Base-by-base conservation (phyloP, 2,113 vertebrate genomes). In the Bubalus kerabau region DNA sequence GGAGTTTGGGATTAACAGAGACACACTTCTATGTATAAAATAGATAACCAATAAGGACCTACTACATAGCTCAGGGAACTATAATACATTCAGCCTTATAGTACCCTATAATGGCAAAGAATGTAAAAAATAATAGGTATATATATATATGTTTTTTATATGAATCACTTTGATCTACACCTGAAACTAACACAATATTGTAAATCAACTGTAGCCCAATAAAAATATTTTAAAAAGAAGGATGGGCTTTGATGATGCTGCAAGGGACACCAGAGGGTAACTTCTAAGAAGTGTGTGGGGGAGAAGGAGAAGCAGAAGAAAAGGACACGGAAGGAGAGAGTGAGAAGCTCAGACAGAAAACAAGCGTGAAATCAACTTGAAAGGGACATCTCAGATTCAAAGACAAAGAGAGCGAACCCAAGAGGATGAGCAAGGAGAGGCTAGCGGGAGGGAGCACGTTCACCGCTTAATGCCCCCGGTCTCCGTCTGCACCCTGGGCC, bases 381-480 rank as follows among this genome's bases (percentile, higher is more conserved):
- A 26, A 36, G 6, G 32, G 28, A 30, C 14, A 24, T 5, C 56
- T 57, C 62, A 16, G 43, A 16, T 16, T n/a, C 12, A 30, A 3
- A 62, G 52, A 24, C 43, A 48, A 81, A 54, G 6, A 46, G 3
- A 7, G 19, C 0, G n/a, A 12, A 56, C 9, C 30, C 48, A 17
- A 11, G n/a, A 26, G 36, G 26, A 19, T 30, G 2, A 81, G 46
- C 26, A 32, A 5, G 1, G 6, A 0, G 26, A 28, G 15, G 67
- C 48, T 11, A 48, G 30, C 0, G 2, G 11, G 5, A 5, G 24
- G n/a, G 52, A 3, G 19, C 46, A 2, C 5, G 0, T 15, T 32
- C 13, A 1, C 60, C 19, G 2, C 6, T 9, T 48, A 48, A 48
- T 2, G 48, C 17, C 30, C 12, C 1, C 0, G 16, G 3, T 9